Evolutionary conservation across 2,888 invertebrate genomes (phyloP), one percentile per base, ranked within the genome.

Genomic region (Tenthredo livida): DNA sequence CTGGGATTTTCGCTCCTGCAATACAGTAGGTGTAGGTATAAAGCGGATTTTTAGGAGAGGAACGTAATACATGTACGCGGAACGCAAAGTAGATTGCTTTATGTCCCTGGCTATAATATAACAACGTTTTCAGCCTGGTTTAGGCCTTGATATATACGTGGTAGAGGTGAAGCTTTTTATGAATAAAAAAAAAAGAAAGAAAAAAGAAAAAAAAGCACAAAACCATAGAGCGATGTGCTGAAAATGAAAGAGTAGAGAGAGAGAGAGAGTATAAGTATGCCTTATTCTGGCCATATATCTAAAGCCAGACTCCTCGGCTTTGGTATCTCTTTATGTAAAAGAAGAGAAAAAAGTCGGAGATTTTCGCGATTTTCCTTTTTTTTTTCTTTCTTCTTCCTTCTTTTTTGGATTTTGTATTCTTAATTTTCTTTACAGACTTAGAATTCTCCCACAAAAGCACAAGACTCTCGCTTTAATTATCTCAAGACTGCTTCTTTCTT

Each of bases 21-120:
- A 2, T 2, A 33, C 25, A 67, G 61, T 61, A 61, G 25, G 61
- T 61, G 61, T 61, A 61, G 12, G 12, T 25, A 67, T 47, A 67
- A 33, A 67, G 67, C 12, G 33, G 54, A 77, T 77, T 77, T 77
- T 77, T 50, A 29, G 54, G 17, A 77, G 40, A 77, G 50, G 10
- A 50, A n/a, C 50, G 50, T 47, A 77, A 77, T 77, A 37, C 37
- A 33, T 61, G 54, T 73, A 43, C 72, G 72, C 40, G 72, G 15
- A 73, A 80, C 80, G 80, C 47, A 61, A 80, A 80, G 58, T 61
- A 80, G 80, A 80, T 80, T 80, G 61, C 61, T 80, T 50, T 80
- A 54, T 54, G 77, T 54, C 54, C 33, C 29, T 54, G 50, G 54
- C 77, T 33, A 77, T 77, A 77, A 77, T 77, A 73, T 80, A 80